Evolutionary conservation across 2,888 invertebrate species (phyloP).

Genomic region (Phoronis australis): DNA sequence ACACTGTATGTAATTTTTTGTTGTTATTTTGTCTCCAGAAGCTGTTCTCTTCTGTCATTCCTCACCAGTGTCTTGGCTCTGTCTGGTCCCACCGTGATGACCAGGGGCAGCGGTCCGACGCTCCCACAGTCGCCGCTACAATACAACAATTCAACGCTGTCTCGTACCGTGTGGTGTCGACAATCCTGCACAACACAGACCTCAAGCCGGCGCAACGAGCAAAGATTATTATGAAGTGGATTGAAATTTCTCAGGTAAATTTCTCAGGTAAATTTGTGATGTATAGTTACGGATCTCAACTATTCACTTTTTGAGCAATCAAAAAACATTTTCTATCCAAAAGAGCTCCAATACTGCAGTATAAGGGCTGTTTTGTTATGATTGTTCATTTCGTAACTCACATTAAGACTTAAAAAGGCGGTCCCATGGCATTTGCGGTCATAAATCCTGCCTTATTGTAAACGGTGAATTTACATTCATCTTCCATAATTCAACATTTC

Average conservation of each 20-base stretch:
- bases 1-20: too few species aligned
- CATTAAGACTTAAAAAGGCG: too few species aligned
- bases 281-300: too few species aligned
- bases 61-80: constrained; percentile 95
- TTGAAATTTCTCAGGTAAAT: constrained; percentile 76
- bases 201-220: constrained; percentile 76
- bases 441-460: too few species aligned
- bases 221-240: constrained; percentile 87
- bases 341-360: too few species aligned
- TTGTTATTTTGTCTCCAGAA: constrained; percentile 62
- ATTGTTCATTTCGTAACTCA: too few species aligned
- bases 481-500: too few species aligned
- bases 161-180: constrained; percentile 88
- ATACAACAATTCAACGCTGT: constrained; percentile 98
- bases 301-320: too few species aligned
- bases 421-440: not conserved
- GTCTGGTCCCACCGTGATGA: constrained; percentile 85
- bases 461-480: too few species aligned
- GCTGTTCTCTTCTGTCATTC: constrained; percentile 87
- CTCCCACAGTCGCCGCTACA: constrained; percentile 75
- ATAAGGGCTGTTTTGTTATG: too few species aligned
- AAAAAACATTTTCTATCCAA: too few species aligned
- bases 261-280: not conserved
- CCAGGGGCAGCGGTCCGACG: constrained; percentile 59
- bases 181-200: constrained; percentile 67